A percentile compares a stretch with the other conserved stretches of the same genome.
These are phyloP conservation scores for Oligia latruncula DNA, from an alignment of 2,888 invertebrate species.

Conservation along the genomic window DNA sequence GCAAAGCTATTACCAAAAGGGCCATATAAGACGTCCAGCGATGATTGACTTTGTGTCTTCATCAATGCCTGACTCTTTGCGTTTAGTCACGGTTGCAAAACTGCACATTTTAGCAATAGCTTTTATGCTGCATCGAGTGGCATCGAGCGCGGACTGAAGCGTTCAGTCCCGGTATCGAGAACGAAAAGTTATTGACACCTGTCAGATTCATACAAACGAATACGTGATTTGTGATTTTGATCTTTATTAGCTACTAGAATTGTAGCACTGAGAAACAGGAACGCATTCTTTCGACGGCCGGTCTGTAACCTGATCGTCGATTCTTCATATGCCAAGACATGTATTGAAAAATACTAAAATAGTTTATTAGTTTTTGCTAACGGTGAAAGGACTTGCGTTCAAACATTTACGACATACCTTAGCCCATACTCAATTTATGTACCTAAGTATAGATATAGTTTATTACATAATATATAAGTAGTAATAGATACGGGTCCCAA, in stretches of 20 bases:
- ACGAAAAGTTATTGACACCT: not conserved
- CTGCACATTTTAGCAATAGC: not conserved
- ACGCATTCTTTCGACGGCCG: not conserved
- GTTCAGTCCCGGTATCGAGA: no score
- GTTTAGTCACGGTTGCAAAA: not conserved
- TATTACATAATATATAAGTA: conserved; percentile 22
- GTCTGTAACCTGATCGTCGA: not conserved
- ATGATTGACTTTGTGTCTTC: not conserved
- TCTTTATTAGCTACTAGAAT: not conserved
- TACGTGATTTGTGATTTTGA: not conserved
- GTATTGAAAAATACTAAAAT: not conserved
- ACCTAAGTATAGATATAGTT: not conserved
- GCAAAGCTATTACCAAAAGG: not conserved
- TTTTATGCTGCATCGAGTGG: not conserved
- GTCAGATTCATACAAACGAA: not conserved
- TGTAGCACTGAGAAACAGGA: not conserved
- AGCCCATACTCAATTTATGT: not conserved
- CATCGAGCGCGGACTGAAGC: no score
- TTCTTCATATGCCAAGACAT: not conserved
- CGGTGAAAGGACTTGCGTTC: not conserved
- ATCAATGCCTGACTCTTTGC: not conserved
- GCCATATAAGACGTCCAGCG: no score
- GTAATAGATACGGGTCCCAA: conserved; percentile 30
- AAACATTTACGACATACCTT: not conserved
- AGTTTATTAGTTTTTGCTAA: not conserved